phyloP scores from a whole-genome alignment of 2,113 vertebrate species.

The Motacilla alba region DNA sequence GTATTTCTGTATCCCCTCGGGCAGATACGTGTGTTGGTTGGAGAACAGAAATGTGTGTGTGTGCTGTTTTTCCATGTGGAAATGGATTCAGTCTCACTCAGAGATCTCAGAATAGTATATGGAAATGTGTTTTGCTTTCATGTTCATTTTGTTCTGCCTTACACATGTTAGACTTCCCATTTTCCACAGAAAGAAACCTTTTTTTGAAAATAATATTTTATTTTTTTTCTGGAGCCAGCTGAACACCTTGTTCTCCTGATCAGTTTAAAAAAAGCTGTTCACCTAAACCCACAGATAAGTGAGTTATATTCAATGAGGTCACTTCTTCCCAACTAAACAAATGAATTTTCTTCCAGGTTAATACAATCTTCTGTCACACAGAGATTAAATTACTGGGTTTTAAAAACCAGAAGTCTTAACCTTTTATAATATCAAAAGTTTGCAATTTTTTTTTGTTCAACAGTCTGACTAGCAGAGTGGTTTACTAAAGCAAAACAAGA shows the following conservation, averaged over 20 bases:
- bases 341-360: conserved; percentile 29
- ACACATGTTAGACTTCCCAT: conserved; percentile 29
- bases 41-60: background rate
- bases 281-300: conserved; percentile 46
- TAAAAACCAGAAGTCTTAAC: background rate
- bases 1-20: fast-evolving
- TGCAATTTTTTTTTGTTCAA: background rate
- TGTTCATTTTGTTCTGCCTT: conserved; percentile 31
- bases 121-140: conserved; percentile 17
- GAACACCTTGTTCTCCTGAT: conserved; percentile 32
- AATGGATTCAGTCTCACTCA: background rate
- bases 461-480: background rate
- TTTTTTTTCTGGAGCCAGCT: background rate
- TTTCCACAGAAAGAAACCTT: conserved; percentile 23
- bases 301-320: conserved; percentile 39
- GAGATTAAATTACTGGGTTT: conserved; percentile 40
- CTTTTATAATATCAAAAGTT: conserved; percentile 52
- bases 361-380: conserved; percentile 20
- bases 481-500: background rate
- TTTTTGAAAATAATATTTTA: background rate
- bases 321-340: conserved; percentile 55
- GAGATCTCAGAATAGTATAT: conserved; percentile 30
- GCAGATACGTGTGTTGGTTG: background rate
- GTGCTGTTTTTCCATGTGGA: background rate
- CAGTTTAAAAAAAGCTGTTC: conserved; percentile 34